phyloP scores from a whole-genome alignment of 2,797 vertebrate genomes.

The Sarcoramphus papa region DNA sequence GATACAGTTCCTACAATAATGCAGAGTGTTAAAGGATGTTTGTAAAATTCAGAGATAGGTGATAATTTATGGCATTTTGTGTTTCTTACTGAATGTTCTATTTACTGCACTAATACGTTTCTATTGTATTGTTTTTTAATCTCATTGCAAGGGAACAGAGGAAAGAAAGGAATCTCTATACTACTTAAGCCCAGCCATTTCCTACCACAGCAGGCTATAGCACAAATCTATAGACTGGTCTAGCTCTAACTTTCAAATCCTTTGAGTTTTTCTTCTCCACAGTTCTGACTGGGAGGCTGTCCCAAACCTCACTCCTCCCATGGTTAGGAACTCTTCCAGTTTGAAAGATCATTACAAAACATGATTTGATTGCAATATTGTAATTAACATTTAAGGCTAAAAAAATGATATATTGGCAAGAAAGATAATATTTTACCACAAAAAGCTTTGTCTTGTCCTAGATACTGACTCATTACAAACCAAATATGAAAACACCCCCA shows the following conservation, averaged over 20 bases:
- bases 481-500: not conserved
- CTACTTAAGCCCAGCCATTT: not conserved
- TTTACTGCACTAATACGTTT: not conserved
- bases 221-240: not conserved
- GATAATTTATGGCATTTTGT: not conserved
- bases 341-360: not conserved
- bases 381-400: not conserved
- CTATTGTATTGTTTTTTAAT: not conserved
- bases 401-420: not conserved
- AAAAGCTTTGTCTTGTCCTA: not conserved
- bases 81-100: not conserved
- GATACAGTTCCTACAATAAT: not conserved
- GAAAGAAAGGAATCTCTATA: not conserved
- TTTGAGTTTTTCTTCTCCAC: not conserved
- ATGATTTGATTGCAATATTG: not conserved
- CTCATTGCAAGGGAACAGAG: not conserved
- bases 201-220: not conserved
- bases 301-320: not conserved
- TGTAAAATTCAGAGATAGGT: not conserved
- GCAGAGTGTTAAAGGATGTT: not conserved
- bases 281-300: not conserved
- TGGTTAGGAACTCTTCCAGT: not conserved
- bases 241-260: not conserved
- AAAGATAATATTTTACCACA: not conserved
- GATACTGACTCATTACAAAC: not conserved